Evolutionary conservation across 1,140 invertebrate genomes (phyloP).

Genomic region (Drosophila sproati): DNA sequence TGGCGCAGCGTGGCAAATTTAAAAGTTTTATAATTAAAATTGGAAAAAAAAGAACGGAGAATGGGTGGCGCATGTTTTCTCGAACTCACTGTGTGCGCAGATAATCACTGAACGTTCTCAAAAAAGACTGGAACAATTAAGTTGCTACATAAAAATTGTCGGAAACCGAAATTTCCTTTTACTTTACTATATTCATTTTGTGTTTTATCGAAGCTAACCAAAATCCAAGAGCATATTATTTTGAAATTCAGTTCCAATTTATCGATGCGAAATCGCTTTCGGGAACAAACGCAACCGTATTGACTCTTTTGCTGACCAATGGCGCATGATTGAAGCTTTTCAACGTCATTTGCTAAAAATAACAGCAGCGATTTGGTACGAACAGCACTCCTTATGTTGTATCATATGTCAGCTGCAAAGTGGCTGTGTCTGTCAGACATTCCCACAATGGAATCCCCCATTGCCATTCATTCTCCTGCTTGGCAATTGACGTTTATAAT

Average conservation of each 20-base stretch:
- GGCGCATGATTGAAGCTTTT: slow-evolving; percentile 43
- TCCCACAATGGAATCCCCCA: slow-evolving; percentile 15
- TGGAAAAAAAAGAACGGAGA: slow-evolving; percentile 50
- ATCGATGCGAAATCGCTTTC: slow-evolving; percentile 1
- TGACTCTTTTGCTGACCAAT: slow-evolving; percentile 26
- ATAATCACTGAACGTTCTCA: slow-evolving; percentile 30
- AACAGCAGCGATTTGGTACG: slow-evolving; percentile 6
- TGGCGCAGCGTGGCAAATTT: slow-evolving; percentile 66
- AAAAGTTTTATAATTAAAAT: slow-evolving; percentile 84
- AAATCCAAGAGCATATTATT: too few species aligned
- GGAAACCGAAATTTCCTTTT: too few species aligned
- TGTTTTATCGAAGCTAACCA: too few species aligned
- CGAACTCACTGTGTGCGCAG: slow-evolving; percentile 17
- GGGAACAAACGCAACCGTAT: slow-evolving; percentile 15
- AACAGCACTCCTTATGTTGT: slow-evolving; percentile 4
- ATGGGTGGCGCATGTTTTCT: slow-evolving; percentile 56
- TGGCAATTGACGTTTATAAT: slow-evolving; percentile 40
- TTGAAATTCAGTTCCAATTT: too few species aligned
- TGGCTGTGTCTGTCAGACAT: slow-evolving; percentile 16
- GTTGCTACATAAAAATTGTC: not conserved
- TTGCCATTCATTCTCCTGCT: not conserved
- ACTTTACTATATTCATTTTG: too few species aligned
- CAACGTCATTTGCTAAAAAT: slow-evolving; percentile 44
- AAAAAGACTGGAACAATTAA: slow-evolving; percentile 10
- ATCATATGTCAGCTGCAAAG: slow-evolving; percentile 14